Conservation (phyloP, 2,113 vertebrate genomes). For the Cottus gobio region DNA sequence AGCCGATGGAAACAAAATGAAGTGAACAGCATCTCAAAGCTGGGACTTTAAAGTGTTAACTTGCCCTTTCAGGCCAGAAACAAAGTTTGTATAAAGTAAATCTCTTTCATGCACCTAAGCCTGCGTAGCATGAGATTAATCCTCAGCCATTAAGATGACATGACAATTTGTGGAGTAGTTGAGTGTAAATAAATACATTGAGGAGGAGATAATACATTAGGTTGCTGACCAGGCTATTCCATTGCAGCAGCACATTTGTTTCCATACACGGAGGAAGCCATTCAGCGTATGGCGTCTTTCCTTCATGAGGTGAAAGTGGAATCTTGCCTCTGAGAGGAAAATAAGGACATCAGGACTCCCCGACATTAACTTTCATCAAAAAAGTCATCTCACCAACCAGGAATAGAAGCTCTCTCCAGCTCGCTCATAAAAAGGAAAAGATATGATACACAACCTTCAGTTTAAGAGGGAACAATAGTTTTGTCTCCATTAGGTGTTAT, state of each 20-base stretch:
- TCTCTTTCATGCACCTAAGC: slow-evolving; percentile 82
- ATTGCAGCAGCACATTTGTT: slow-evolving; percentile 86
- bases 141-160: slow-evolving; percentile 85
- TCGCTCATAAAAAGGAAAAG: slow-evolving; percentile 78
- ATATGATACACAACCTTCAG: slow-evolving; percentile 77
- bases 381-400: slow-evolving; percentile 77
- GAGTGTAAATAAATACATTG: slow-evolving; percentile 88
- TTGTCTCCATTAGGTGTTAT: slow-evolving; percentile 83
- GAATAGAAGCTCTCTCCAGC: slow-evolving; percentile 60
- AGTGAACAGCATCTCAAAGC: not conserved
- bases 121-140: slow-evolving; percentile 85
- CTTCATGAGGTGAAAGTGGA: slow-evolving; percentile 80
- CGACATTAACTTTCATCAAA: slow-evolving; percentile 86
- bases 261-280: slow-evolving; percentile 81
- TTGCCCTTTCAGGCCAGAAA: slow-evolving; percentile 65
- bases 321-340: slow-evolving; percentile 76
- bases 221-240: slow-evolving; percentile 82
- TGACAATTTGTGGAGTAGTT: slow-evolving; percentile 86
- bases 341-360: slow-evolving; percentile 77
- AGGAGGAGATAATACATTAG: slow-evolving; percentile 87
- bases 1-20: slow-evolving; percentile 4
- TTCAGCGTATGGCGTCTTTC: slow-evolving; percentile 73
- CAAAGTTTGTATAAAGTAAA: slow-evolving; percentile 80
- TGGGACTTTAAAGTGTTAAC: slow-evolving; percentile 61
- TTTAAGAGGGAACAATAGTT: slow-evolving; percentile 83